A percentile compares a stretch with the other conserved stretches of the same genome.
phyloP scores from a whole-genome alignment of 2,797 vertebrate species.

The Falco peregrinus region DNA sequence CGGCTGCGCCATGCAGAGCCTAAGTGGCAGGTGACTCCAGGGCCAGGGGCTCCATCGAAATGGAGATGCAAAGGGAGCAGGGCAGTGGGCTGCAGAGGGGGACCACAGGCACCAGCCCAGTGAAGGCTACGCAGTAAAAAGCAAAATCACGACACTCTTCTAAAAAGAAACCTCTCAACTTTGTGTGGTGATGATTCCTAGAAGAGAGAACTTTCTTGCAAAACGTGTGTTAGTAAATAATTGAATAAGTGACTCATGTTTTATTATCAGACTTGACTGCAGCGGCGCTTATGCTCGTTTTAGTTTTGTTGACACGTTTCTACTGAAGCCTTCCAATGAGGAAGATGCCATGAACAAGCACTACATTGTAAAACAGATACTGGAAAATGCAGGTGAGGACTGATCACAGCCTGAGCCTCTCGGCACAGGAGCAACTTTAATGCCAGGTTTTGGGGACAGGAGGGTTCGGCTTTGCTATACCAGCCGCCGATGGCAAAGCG shows the following conservation, averaged over 20 bases:
- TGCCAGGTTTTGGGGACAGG: neutral
- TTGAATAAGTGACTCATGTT: constrained; percentile 28
- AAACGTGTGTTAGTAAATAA: neutral
- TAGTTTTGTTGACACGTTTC: neutral
- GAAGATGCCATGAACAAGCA: neutral
- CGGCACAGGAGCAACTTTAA: neutral
- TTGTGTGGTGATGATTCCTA: neutral
- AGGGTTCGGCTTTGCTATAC: neutral
- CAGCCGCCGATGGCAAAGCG: neutral
- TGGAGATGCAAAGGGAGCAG: rapidly evolving
- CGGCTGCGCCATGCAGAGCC: rapidly evolving
- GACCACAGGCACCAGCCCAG: neutral
- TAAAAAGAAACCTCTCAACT: neutral
- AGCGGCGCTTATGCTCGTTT: neutral
- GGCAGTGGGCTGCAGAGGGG: rapidly evolving
- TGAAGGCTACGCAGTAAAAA: neutral
- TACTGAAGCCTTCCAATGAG: neutral
- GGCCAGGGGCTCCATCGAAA: neutral
- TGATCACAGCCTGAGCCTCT: neutral
- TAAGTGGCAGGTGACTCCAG: neutral
- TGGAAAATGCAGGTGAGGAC: neutral
- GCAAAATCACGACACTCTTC: neutral
- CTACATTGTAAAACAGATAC: neutral
- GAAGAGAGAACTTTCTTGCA: neutral
- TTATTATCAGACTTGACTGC: neutral